phyloP scores from a whole-genome alignment of 2,797 vertebrate genomes.

The Alosa sapidissima region DNA sequence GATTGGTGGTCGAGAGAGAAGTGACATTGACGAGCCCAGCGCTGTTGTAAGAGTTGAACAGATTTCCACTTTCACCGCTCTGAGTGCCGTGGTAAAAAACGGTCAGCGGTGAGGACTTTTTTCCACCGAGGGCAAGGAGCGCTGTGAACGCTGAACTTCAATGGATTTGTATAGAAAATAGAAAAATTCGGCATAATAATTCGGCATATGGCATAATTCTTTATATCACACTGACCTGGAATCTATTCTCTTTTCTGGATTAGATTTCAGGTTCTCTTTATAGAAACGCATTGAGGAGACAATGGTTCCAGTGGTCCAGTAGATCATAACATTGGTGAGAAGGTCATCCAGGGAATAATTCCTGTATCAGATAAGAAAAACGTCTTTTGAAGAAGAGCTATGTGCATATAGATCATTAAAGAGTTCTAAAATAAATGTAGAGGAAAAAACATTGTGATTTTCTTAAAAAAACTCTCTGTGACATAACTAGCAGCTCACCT shows the following conservation, averaged over 20 bases:
- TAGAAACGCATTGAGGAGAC: conserved; percentile 89
- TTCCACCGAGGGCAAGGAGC: too few relatives aligned
- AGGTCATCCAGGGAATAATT: conserved; percentile 86
- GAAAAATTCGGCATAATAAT: too few relatives aligned
- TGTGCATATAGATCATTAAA: neutral
- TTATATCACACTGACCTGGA: conserved; percentile 63
- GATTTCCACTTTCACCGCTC: too few relatives aligned
- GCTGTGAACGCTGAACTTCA: too few relatives aligned
- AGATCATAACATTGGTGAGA: conserved; percentile 88
- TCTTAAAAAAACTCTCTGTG: neutral
- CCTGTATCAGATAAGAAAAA: conserved; percentile 57
- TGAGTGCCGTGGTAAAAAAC: too few relatives aligned
- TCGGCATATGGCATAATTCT: neutral
- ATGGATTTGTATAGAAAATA: too few relatives aligned
- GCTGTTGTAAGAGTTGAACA: too few relatives aligned
- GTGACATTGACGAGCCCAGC: too few relatives aligned
- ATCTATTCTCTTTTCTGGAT: conserved; percentile 47
- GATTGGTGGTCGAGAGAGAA: too few relatives aligned
- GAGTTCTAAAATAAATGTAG: too few relatives aligned
- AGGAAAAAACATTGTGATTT: too few relatives aligned
- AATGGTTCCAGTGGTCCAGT: conserved; percentile 85
- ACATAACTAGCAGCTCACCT: conserved; percentile 65
- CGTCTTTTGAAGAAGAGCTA: neutral
- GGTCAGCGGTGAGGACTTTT: too few relatives aligned
- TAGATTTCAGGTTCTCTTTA: conserved; percentile 78